Evolutionary conservation across 2,888 invertebrate species (phyloP).

Genomic region (Exephanes ischioxanthus): DNA sequence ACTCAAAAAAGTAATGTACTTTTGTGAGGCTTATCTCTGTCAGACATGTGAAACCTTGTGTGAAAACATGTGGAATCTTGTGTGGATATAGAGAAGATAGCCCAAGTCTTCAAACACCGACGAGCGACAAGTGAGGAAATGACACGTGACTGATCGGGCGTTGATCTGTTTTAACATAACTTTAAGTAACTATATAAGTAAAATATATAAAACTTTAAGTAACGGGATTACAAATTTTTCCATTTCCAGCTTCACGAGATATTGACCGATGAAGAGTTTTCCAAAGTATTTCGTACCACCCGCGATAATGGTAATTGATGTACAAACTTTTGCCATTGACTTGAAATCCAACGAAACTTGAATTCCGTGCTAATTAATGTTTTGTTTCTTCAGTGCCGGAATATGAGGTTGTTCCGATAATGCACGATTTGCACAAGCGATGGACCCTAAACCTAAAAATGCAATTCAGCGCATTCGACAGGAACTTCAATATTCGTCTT

Average conservation of each 20-base stretch:
- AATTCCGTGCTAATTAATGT: background rate
- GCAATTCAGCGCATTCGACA: background rate
- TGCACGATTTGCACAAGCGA: slow-evolving; percentile 13
- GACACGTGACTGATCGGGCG: background rate
- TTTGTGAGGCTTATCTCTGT: no score
- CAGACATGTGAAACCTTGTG: no score
- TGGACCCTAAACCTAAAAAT: background rate
- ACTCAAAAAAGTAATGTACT: no score
- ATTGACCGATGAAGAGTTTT: slow-evolving; percentile 24
- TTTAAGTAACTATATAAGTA: background rate
- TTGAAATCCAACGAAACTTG: background rate
- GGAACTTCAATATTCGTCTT: background rate
- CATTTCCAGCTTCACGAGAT: slow-evolving; percentile 10
- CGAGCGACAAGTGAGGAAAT: no score
- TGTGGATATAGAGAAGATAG: no score
- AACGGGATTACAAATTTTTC: background rate
- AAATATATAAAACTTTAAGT: background rate
- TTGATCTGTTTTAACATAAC: background rate
- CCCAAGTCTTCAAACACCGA: no score
- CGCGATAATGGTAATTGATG: slow-evolving; percentile 14
- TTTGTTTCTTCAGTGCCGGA: slow-evolving; percentile 1
- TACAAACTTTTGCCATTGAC: background rate
- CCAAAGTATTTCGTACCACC: slow-evolving; percentile 10
- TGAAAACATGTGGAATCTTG: no score
- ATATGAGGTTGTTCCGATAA: slow-evolving; percentile 12